Evolutionary conservation across 2,797 vertebrate species (phyloP).

Genomic region (Poeciliopsis presidionis): DNA sequence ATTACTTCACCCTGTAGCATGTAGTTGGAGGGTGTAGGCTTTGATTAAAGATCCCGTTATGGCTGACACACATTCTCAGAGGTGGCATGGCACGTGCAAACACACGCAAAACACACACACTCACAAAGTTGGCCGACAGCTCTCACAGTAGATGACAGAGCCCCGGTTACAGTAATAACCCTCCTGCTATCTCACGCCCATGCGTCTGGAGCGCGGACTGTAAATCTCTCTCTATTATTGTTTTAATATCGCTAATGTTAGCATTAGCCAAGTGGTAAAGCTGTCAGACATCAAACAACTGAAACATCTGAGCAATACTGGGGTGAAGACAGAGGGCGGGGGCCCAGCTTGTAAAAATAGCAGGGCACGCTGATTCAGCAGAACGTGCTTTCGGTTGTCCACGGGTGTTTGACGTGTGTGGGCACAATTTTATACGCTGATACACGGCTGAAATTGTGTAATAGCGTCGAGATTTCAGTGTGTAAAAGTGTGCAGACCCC

Average conservation of each 20-base stretch:
- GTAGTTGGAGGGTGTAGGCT: slow-evolving; percentile 4
- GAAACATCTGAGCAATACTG: slow-evolving; percentile 55
- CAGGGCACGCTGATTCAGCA: slow-evolving; percentile 70
- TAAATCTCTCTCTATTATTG: slow-evolving; percentile 72
- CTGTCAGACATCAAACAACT: slow-evolving; percentile 59
- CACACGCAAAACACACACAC: slow-evolving; percentile 23
- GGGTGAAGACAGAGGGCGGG: slow-evolving; percentile 61
- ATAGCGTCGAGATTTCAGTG: slow-evolving; percentile 23
- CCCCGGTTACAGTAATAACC: slow-evolving; percentile 57
- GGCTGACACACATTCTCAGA: slow-evolving; percentile 20
- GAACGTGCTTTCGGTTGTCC: slow-evolving; percentile 6
- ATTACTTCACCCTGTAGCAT: neutral
- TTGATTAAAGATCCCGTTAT: slow-evolving; percentile 18
- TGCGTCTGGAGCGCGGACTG: slow-evolving; percentile 59
- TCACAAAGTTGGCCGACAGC: slow-evolving; percentile 36
- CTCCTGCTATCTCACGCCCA: slow-evolving; percentile 62
- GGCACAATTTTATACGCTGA: slow-evolving; percentile 36
- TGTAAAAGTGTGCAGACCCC: slow-evolving; percentile 60
- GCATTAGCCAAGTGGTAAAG: slow-evolving; percentile 67
- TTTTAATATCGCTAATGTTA: slow-evolving; percentile 72
- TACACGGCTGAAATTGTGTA: slow-evolving; percentile 17
- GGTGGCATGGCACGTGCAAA: slow-evolving; percentile 31
- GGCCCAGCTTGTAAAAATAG: slow-evolving; percentile 74
- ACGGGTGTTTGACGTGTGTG: slow-evolving; percentile 30
- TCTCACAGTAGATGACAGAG: slow-evolving; percentile 62